These are phyloP conservation scores for Amphiprion ocellaris DNA, from an alignment of 2,113 vertebrate genomes.

Conservation along the genomic window DNA sequence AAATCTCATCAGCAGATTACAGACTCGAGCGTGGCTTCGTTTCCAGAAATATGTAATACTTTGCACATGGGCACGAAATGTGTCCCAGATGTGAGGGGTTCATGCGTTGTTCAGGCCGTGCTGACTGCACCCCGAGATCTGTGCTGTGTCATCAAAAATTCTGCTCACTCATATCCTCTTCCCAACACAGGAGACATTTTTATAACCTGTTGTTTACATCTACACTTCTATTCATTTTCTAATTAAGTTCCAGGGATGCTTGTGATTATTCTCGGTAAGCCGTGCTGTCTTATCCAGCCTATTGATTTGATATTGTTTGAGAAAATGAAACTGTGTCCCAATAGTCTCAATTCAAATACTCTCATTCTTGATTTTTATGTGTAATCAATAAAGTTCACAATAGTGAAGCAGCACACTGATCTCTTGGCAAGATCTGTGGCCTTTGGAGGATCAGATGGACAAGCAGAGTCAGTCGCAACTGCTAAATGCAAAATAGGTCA, in stretches of 20 bases:
- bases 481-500: slow-evolving; percentile 72
- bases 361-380: slow-evolving; percentile 40
- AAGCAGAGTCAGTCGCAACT: slow-evolving; percentile 37
- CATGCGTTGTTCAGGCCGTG: slow-evolving; percentile 66
- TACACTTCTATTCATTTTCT: slow-evolving; percentile 39
- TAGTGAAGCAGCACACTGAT: slow-evolving; percentile 33
- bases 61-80: slow-evolving; percentile 80
- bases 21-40: slow-evolving; percentile 63
- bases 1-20: slow-evolving; percentile 79
- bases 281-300: slow-evolving; percentile 23
- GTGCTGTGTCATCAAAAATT: slow-evolving; percentile 74
- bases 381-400: slow-evolving; percentile 70
- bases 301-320: slow-evolving; percentile 63
- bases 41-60: slow-evolving; percentile 80
- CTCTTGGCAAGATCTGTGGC: slow-evolving; percentile 22
- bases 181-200: slow-evolving; percentile 51
- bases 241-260: slow-evolving; percentile 16
- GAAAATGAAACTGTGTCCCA: slow-evolving; percentile 42
- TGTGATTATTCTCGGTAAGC: slow-evolving; percentile 24
- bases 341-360: slow-evolving; percentile 28
- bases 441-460: slow-evolving; percentile 58
- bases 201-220: slow-evolving; percentile 45
- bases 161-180: slow-evolving; percentile 47
- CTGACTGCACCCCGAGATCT: slow-evolving; percentile 62
- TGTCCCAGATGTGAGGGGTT: slow-evolving; percentile 81